Percentiles rank a stretch among this genome's conserved stretches.
Evolutionary conservation across 1,140 invertebrate genomes (phyloP).

Genomic region (Rhagoletis zephyria): DNA sequence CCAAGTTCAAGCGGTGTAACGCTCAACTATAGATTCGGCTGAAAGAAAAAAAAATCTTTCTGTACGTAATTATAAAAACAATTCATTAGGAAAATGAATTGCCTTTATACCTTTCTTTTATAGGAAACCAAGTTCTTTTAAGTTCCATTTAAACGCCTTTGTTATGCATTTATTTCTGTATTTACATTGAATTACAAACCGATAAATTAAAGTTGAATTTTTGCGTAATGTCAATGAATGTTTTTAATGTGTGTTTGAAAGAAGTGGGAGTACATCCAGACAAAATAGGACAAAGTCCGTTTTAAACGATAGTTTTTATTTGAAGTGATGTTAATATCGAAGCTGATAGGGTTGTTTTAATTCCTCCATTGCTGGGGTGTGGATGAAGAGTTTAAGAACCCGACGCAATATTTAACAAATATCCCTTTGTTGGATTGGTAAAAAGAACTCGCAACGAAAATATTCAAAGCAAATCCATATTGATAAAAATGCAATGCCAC

Average conservation of each 20-base stretch:
- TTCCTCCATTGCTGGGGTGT: too few relatives aligned
- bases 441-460: too few relatives aligned
- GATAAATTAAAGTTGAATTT: conserved; percentile 37
- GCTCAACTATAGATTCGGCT: conserved; percentile 58
- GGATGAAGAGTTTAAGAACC: too few relatives aligned
- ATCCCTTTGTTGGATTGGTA: too few relatives aligned
- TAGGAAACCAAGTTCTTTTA: conserved; percentile 3
- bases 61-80: background rate
- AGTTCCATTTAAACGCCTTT: background rate
- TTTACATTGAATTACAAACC: conserved; percentile 17
- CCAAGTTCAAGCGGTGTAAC: conserved; percentile 57
- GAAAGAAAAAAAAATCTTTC: background rate
- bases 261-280: background rate
- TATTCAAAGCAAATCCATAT: too few relatives aligned
- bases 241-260: background rate
- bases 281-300: background rate
- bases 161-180: conserved; percentile 25
- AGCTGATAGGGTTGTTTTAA: too few relatives aligned
- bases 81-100: background rate
- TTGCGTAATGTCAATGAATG: background rate
- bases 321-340: too few relatives aligned
- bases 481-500: too few relatives aligned
- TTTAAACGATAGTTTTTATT: too few relatives aligned
- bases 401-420: too few relatives aligned
- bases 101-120: background rate